These are phyloP conservation scores for Camponotus floridanus DNA, from an alignment of 1,140 invertebrate genomes.

Conservation along the genomic window DNA sequence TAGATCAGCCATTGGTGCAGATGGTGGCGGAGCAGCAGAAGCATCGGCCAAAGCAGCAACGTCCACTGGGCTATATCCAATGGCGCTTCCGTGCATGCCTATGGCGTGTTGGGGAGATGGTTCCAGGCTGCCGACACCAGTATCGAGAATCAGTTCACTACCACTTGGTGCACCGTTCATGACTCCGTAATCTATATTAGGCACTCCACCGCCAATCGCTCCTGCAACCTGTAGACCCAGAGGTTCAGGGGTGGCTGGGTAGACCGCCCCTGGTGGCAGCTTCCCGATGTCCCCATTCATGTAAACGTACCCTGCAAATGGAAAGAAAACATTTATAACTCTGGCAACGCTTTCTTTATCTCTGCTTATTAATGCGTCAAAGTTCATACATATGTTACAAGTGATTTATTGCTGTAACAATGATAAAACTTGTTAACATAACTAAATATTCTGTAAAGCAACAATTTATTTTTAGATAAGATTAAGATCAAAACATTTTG, in stretches of 20 bases:
- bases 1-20: slow-evolving; percentile 82
- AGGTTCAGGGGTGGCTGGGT: slow-evolving; percentile 87
- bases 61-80: slow-evolving; percentile 83
- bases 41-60: slow-evolving; percentile 81
- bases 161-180: slow-evolving; percentile 84
- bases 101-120: slow-evolving; percentile 82
- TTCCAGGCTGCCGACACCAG: slow-evolving; percentile 82
- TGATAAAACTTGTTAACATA: background rate
- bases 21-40: slow-evolving; percentile 73
- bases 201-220: slow-evolving; percentile 80
- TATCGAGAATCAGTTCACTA: slow-evolving; percentile 83
- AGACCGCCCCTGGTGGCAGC: slow-evolving; percentile 89
- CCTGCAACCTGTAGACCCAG: slow-evolving; percentile 81
- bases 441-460: background rate
- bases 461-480: background rate
- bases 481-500: too few relatives aligned
- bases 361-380: background rate
- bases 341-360: background rate
- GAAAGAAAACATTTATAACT: background rate
- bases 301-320: slow-evolving; percentile 89
- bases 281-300: slow-evolving; percentile 93
- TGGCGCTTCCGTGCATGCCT: slow-evolving; percentile 83
- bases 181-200: slow-evolving; percentile 85
- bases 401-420: too few relatives aligned
- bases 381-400: background rate